Conservation (phyloP, 1,140 invertebrate species). For the Neodiprion virginianus region DNA sequence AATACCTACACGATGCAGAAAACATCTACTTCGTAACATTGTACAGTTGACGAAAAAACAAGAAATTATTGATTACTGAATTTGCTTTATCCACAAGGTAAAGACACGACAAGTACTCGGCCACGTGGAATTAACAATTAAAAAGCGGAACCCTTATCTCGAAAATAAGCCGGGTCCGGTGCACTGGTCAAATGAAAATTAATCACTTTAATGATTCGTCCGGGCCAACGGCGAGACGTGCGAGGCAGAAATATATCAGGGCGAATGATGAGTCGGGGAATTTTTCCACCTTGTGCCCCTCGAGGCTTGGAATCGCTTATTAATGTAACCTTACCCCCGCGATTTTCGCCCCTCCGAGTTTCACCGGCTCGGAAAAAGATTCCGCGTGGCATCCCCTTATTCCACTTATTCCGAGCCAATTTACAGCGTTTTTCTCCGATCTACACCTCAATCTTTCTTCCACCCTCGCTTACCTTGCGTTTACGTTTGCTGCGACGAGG, state of each 20-base stretch:
- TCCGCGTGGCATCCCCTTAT: background rate
- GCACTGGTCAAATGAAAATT: too few species aligned
- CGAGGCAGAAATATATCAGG: background rate
- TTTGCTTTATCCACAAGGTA: too few species aligned
- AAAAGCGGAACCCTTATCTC: too few species aligned
- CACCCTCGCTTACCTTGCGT: background rate
- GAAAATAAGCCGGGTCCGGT: too few species aligned
- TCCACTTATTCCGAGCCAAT: slow-evolving; percentile 9
- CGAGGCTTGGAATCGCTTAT: background rate
- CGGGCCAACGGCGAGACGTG: too few species aligned
- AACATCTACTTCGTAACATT: too few species aligned
- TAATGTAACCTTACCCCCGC: slow-evolving; percentile 9
- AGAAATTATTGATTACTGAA: too few species aligned
- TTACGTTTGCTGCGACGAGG: background rate
- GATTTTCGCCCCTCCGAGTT: background rate
- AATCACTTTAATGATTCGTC: too few species aligned
- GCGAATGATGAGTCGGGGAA: background rate
- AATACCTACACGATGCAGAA: too few species aligned
- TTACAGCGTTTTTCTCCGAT: slow-evolving; percentile 7
- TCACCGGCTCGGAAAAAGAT: background rate
- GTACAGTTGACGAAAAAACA: too few species aligned
- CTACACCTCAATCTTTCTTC: background rate
- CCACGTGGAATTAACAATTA: too few species aligned
- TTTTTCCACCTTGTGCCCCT: background rate
- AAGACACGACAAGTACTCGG: too few species aligned